Evolutionary conservation across 2,888 invertebrate species (phyloP).

Genomic region (Sepioteuthis lessoniana): DNA sequence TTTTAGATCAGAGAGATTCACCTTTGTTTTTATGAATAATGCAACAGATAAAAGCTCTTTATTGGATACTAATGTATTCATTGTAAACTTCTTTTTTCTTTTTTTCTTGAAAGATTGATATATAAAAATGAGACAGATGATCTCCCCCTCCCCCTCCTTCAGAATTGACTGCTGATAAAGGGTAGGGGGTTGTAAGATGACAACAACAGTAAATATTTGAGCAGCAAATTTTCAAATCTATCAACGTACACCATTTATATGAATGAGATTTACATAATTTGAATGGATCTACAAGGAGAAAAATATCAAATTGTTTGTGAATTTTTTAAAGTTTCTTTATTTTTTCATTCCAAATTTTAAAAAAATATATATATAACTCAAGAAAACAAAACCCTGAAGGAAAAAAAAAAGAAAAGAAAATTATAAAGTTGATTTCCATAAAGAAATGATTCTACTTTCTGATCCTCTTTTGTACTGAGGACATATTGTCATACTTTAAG

Average conservation of each 20-base stretch:
- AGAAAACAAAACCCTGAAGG: neutral
- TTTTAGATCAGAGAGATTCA: neutral
- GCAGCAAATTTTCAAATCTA: constrained; percentile 33
- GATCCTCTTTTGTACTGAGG: neutral
- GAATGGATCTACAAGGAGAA: constrained; percentile 6
- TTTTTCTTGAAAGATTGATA: neutral
- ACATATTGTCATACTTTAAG: constrained; percentile 4
- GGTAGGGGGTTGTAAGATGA: neutral
- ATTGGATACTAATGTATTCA: neutral
- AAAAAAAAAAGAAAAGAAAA: neutral
- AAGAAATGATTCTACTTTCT: neutral
- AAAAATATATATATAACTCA: neutral
- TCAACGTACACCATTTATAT: constrained; percentile 33
- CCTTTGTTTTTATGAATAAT: neutral
- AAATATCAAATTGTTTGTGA: neutral
- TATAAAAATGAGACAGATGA: neutral
- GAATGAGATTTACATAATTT: constrained; percentile 33
- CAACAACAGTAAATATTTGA: neutral
- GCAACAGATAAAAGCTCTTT: neutral
- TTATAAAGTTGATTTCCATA: neutral
- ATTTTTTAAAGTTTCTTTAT: neutral
- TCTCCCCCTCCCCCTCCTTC: neutral
- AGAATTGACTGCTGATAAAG: neutral
- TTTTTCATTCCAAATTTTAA: neutral
- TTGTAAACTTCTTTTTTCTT: neutral